Evolutionary conservation across 2,888 invertebrate species (phyloP), one percentile per base, ranked within the genome.

Genomic region (Ceratothoa steindachneri): DNA sequence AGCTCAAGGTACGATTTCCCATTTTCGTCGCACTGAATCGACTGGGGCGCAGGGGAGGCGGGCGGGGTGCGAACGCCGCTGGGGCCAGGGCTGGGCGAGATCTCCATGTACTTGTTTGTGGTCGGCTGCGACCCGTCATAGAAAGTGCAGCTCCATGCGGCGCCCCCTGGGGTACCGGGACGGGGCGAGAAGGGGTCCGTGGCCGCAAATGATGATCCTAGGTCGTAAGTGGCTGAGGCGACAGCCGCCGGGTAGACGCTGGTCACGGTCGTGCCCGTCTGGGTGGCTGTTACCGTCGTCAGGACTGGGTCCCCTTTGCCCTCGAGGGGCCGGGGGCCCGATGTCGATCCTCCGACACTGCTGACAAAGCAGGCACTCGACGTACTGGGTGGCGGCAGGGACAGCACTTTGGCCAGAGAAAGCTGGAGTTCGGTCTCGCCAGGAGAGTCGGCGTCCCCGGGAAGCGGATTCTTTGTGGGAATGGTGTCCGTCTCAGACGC

Each of bases 1-100:
- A 93, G 87, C 86, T 93, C 93, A 83, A 93, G 87, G 86, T 93
- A 93, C 81, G 92, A 92, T 86, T 93, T 93, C 82, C 93, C 93
- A 85, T 93, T 93, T 85, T 93, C 93, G 82, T 93, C 93, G 81
- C 90, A 89, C 80, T 93, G 89, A 84, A 93, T 93, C 83, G 93
- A 93, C 84, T 92, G 92, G 12, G 12, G 4, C 7, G 51, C 19
- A 9, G 60, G 12, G 9, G 31, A 15, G 9, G 29, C 12, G 7
- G n/a, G n/a, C 12, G 28, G n/a, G 22, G n/a, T 30, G 15, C 41
- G n/a, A n/a, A 27, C 30, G 3, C 51, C 67, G n/a, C 66, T 60
- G 22, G 30, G 22, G 5, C 67, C 29, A 30, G 73, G 75, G 65
- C 60, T 75, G 30, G 78, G 75, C n/a, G 75, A 73, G 29, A 78